Base-by-base conservation (phyloP, 2,888 invertebrate species). In the Lamellibrachia columna region DNA sequence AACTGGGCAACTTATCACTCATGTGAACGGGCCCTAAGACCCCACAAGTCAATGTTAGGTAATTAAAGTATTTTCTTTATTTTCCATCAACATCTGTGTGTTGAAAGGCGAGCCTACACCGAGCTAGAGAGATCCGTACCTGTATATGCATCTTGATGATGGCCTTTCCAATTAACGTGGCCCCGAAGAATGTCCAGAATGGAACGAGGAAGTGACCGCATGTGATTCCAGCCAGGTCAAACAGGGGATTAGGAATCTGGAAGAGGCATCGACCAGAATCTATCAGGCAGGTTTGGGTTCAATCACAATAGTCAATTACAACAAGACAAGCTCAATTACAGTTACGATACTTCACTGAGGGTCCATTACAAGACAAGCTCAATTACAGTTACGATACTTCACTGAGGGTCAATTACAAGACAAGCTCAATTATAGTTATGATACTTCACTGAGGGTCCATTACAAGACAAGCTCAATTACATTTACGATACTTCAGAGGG, bases 131-230 rank as follows among this genome's bases (percentile, higher is more conserved):
- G n/a, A 22, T 1, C 3, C n/a, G 6, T 75, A 96, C 96, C 97
- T 99, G 99, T 96, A 99, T 98, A 96, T 99, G 99, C 98, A 99
- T 99, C 97, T 99, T 99, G 94, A 99, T 98, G 93, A 99, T 97
- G 58, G 99, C 99, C 97, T 99, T 99, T 92, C 99, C 99, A 93
- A 99, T 98, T 1, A 99, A 97, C 0, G 99, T 99, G 93, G 99
- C 99, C 90, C 99, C 99, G 97, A 99, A 99, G 97, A 99, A 99
- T 3, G 99, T 99, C 99, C 99, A 99, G 97, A 99, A 99, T 22
- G 99, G 99, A 95, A 99, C 99, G 93, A 99, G 97, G 96, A 99
- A 99, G 97, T 99, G 99, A 0, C 99, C 99, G 96, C 99, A 99
- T 0, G 99, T 99, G 75, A 99, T 98, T 0, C 99, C 99, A 52